Percentiles rank a stretch among this genome's conserved stretches.
Conservation (phyloP, 2,888 invertebrate species). For the Ochlodes sylvanus region DNA sequence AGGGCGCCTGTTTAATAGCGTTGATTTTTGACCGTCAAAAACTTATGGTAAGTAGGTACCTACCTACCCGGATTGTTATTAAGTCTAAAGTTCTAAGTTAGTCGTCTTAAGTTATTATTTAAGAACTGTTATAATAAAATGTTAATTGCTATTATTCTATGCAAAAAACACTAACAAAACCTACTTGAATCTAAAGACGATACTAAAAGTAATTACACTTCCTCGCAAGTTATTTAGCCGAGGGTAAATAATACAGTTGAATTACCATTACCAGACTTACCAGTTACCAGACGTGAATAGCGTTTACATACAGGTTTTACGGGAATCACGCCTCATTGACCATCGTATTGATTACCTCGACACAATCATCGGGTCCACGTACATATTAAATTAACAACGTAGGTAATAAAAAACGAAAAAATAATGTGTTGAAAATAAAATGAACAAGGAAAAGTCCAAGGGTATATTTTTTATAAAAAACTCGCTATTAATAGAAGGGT, state of each 20-base stretch:
- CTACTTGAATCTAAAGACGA: no score
- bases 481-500: no score
- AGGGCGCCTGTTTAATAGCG: not conserved
- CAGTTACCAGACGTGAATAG: conserved; percentile 19
- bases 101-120: no score
- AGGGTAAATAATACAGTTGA: conserved; percentile 17
- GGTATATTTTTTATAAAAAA: no score
- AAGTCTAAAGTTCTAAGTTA: no score
- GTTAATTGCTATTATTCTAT: no score
- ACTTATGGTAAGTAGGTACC: no score
- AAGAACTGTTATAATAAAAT: no score
- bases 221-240: not conserved
- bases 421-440: not conserved
- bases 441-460: not conserved
- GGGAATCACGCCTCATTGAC: conserved; percentile 25
- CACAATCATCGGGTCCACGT: not conserved
- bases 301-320: conserved; percentile 22
- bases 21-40: no score
- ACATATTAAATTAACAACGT: not conserved
- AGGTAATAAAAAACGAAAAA: not conserved
- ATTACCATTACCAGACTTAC: conserved; percentile 11
- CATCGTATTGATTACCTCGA: conserved; percentile 23
- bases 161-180: no score
- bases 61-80: no score
- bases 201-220: not conserved